Evolutionary conservation across 1,140 invertebrate species (phyloP).

Genomic region (Anastrepha ludens): DNA sequence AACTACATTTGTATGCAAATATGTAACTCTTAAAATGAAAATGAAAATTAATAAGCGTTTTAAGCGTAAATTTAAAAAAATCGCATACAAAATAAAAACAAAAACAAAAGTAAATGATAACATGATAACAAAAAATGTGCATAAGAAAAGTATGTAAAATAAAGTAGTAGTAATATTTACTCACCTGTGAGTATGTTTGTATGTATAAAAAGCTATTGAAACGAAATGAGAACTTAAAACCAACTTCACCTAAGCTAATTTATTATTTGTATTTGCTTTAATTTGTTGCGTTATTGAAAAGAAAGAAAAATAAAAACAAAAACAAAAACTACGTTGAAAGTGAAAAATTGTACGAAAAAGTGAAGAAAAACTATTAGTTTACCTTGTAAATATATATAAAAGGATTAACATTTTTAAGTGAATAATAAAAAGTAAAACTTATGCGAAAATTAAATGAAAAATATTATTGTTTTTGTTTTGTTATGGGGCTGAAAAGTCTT

Average conservation of each 20-base stretch:
- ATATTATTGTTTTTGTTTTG: background rate
- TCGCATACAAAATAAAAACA: background rate
- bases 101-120: conserved; percentile 5
- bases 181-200: conserved; percentile 45
- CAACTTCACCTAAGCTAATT: conserved; percentile 42
- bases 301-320: background rate
- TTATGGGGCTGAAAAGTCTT: too few species aligned
- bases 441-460: conserved; percentile 46
- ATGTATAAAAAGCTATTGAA: conserved; percentile 25
- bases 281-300: conserved; percentile 38
- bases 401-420: conserved; percentile 49
- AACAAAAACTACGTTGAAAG: background rate
- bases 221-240: conserved; percentile 39
- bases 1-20: conserved; percentile 15
- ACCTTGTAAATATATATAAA: conserved; percentile 45
- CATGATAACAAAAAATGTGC: background rate
- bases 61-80: background rate
- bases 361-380: conserved; percentile 44
- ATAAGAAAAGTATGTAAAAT: conserved; percentile 12
- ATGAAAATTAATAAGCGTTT: background rate
- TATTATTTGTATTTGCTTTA: conserved; percentile 50
- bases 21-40: background rate
- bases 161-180: conserved; percentile 30
- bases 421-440: conserved; percentile 48
- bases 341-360: conserved; percentile 34